Percentiles rank a stretch among this genome's conserved stretches.
Evolutionary conservation across 2,113 vertebrate genomes (phyloP).

Genomic region (Pyxicephalus adspersus): DNA sequence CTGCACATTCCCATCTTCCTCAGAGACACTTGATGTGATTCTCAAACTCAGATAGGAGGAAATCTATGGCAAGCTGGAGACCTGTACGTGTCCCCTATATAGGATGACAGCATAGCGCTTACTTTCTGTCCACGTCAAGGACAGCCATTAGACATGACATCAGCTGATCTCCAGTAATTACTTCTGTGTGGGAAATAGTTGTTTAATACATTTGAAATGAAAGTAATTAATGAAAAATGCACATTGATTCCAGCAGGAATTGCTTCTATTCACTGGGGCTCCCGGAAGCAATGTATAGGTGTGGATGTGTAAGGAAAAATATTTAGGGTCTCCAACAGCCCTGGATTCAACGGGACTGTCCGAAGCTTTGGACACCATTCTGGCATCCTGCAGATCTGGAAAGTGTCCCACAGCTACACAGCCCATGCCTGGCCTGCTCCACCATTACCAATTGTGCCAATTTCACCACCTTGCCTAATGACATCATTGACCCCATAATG

Average conservation of each 20-base stretch:
- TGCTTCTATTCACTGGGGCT: neutral
- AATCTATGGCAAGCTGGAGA: constrained; percentile 33
- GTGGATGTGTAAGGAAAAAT: too few species aligned
- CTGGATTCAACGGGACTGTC: too few species aligned
- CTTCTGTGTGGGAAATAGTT: neutral
- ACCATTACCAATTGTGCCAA: too few species aligned
- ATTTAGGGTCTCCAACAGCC: too few species aligned
- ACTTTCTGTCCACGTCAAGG: neutral
- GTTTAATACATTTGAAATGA: constrained; percentile 16
- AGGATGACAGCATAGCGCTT: neutral
- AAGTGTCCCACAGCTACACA: too few species aligned
- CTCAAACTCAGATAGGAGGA: constrained; percentile 32
- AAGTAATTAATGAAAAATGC: neutral
- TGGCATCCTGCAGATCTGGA: too few species aligned
- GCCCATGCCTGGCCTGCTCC: too few species aligned
- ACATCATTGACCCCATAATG: too few species aligned
- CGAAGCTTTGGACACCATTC: too few species aligned
- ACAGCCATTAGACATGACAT: neutral
- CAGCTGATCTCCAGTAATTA: neutral
- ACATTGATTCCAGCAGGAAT: neutral
- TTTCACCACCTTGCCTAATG: too few species aligned
- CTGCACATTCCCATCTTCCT: constrained; percentile 27
- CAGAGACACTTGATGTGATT: constrained; percentile 38
- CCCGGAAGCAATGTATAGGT: neutral
- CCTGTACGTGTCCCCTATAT: neutral